Percentiles rank a stretch among this genome's conserved stretches.
Conservation (phyloP, 2,113 vertebrate species). For the Bucco capensis region DNA sequence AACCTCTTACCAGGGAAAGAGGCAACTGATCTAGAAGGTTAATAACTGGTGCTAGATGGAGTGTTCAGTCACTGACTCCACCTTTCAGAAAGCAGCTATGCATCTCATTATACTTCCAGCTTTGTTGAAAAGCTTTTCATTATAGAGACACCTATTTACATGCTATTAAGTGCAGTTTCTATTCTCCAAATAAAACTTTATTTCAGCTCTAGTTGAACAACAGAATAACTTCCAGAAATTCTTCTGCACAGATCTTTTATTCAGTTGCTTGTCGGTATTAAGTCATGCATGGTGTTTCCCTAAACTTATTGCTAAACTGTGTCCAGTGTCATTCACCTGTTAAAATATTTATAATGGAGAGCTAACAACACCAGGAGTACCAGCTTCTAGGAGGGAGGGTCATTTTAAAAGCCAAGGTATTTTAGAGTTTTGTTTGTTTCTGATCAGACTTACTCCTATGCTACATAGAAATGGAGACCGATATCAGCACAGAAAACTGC, state of each 20-base stretch:
- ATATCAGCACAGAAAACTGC: background rate
- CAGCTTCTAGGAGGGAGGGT: background rate
- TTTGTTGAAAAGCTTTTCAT: background rate
- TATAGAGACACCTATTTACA: background rate
- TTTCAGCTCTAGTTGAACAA: background rate
- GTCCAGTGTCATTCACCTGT: background rate
- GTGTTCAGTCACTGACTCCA: background rate
- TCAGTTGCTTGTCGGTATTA: background rate
- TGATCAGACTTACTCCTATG: background rate
- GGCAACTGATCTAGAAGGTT: background rate
- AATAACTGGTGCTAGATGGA: background rate
- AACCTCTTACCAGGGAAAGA: background rate
- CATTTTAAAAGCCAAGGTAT: background rate
- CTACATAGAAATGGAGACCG: accelerated
- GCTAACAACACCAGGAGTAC: background rate
- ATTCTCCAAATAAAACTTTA: background rate
- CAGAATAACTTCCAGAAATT: background rate
- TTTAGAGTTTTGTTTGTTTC: background rate
- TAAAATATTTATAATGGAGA: background rate
- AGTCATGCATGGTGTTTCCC: background rate
- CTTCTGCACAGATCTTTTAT: background rate
- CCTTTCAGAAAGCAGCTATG: background rate
- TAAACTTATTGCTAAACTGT: background rate
- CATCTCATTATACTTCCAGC: background rate
- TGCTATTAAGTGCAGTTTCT: background rate